phyloP scores from a whole-genome alignment of 2,797 vertebrate genomes.

The Margarornis squamiger region DNA sequence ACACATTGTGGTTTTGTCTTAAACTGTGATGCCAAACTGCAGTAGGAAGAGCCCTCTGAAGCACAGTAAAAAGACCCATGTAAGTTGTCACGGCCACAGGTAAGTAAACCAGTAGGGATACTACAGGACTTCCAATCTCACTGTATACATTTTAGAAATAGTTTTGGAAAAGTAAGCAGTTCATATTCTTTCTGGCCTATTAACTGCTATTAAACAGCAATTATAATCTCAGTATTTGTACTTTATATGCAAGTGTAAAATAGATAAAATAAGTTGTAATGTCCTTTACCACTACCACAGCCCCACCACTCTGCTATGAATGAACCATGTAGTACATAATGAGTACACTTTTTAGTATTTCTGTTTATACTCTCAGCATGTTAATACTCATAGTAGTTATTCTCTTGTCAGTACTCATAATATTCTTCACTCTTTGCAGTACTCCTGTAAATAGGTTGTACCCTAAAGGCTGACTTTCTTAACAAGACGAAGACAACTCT shows the following conservation, averaged over 20 bases:
- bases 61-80: neutral
- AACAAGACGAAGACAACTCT: neutral
- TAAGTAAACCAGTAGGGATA: neutral
- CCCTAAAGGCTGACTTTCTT: neutral
- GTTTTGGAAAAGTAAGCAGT: neutral
- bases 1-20: accelerated
- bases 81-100: neutral
- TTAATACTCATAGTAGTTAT: neutral
- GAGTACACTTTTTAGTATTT: neutral
- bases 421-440: neutral
- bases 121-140: neutral
- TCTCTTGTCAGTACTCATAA: neutral
- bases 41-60: neutral
- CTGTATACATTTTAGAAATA: neutral
- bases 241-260: neutral
- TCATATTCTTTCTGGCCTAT: neutral
- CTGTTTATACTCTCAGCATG: accelerated
- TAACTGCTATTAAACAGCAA: neutral
- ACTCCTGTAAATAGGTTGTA: neutral
- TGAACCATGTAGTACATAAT: neutral
- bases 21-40: neutral
- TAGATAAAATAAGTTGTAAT: neutral
- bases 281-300: neutral
- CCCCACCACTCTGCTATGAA: neutral
- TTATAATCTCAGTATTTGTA: neutral